A percentile compares a stretch with the other conserved stretches of the same genome.
phyloP scores from a whole-genome alignment of 2,797 vertebrate species.

The Ambastaia sidthimunki region DNA sequence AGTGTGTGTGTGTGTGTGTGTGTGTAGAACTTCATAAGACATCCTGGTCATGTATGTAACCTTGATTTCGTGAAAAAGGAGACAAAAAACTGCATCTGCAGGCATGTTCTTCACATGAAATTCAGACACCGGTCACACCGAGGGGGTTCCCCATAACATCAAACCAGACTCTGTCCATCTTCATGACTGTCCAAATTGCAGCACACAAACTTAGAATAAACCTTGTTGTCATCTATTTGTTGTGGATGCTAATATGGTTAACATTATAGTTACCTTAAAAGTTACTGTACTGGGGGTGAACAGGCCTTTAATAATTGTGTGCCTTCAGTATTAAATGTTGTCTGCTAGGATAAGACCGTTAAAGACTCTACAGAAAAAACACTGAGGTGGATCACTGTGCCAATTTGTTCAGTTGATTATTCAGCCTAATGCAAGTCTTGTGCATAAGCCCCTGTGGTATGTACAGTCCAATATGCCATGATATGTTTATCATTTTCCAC shows the following conservation, averaged over 20 bases:
- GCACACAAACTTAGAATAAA: too few relatives aligned
- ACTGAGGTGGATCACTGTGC: conserved; percentile 1
- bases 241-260: too few relatives aligned
- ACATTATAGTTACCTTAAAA: too few relatives aligned
- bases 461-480: not conserved
- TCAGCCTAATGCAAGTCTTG: not conserved
- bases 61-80: too few relatives aligned
- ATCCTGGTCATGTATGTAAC: too few relatives aligned
- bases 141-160: too few relatives aligned
- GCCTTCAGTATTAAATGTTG: not conserved
- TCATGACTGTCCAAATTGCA: too few relatives aligned
- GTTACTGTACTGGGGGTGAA: not conserved
- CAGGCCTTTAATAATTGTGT: not conserved
- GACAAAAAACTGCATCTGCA: too few relatives aligned
- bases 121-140: too few relatives aligned
- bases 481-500: not conserved
- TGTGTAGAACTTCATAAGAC: not conserved
- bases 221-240: too few relatives aligned
- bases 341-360: not conserved
- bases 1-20: conserved; percentile 18
- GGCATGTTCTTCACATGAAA: too few relatives aligned
- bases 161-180: too few relatives aligned
- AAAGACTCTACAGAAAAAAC: not conserved
- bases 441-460: not conserved
- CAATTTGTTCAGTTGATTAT: not conserved